Conservation (phyloP, 2,888 invertebrate species). For the Zhuqinia jingwanae region DNA sequence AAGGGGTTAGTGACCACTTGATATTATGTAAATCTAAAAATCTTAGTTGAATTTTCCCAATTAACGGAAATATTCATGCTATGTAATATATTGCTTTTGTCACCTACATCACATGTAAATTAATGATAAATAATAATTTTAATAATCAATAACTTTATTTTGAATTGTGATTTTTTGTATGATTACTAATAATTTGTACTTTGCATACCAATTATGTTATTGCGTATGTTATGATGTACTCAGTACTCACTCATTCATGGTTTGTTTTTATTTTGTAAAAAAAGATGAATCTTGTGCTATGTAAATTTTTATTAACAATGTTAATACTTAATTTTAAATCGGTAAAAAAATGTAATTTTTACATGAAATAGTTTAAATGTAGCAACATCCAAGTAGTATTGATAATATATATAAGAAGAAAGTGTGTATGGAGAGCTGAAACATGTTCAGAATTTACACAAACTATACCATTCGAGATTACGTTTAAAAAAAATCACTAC, state of each 20-base stretch:
- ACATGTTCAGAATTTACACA: slow-evolving; percentile 53
- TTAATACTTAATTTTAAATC: slow-evolving; percentile 8
- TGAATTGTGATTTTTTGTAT: slow-evolving; percentile 4
- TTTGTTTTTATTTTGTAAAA: slow-evolving; percentile 7
- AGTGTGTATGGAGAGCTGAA: slow-evolving; percentile 51
- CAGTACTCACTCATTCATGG: slow-evolving; percentile 42
- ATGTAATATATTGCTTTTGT: not conserved
- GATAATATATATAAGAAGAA: not conserved
- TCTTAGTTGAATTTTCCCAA: not conserved
- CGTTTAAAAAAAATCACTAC: not conserved
- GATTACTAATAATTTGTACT: no score
- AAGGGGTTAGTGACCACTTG: slow-evolving; percentile 57
- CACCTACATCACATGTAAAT: no score
- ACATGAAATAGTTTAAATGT: no score
- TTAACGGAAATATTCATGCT: not conserved
- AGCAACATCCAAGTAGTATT: no score
- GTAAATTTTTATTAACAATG: slow-evolving; percentile 19
- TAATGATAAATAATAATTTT: no score
- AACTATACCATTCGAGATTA: slow-evolving; percentile 65
- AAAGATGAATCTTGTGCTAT: slow-evolving; percentile 42
- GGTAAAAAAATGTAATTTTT: slow-evolving; percentile 16
- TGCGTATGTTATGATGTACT: not conserved
- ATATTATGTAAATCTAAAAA: slow-evolving; percentile 5
- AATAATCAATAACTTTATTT: not conserved
- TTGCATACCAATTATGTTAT: not conserved